Base-by-base conservation (phyloP, 2,797 vertebrate species). In the Etheostoma perlongum region DNA sequence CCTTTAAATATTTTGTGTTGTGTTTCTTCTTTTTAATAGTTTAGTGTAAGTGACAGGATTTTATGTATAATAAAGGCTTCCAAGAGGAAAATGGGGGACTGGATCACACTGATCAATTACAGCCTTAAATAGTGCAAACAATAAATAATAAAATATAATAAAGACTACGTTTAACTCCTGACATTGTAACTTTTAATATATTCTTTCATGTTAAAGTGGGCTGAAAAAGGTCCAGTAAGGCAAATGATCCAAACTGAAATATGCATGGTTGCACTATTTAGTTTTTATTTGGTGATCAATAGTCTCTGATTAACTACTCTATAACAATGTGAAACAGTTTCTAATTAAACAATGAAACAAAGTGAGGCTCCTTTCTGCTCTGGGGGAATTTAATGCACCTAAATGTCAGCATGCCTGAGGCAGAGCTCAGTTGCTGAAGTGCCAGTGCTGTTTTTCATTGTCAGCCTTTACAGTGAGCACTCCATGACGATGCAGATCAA, bases 331-430 rank as follows among this genome's bases (percentile, higher is more conserved):
- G 21, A 60, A 62, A 25, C 36, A 52, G 27, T 72, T 47, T 12
- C 25, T 44, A 21, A 11, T 51, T 59, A 27, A 49, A 54, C 18
- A 0, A 6, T 55, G 53, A 57, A 53, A 58, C 65, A 73, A 61
- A 66, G 5, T 3, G 33, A 46, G 25, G 49, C 66, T 65, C 21
- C n/a, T 78, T 42, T 60, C 15, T 59, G 27, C 46, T 40, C 58
- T 13, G 53, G 27, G 21, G 23, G 36, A 57, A 70, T 70, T 72
- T 63, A 67, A n/a, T 57, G 18, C 42, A 40, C 46, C 52, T 83
- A 90, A 92, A 91, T 88, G 88, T 88, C 69, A 72, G 73, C 60
- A 51, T 73, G 64, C 65, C 68, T 57, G 70, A 58, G 54, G 44
- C 65, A 47, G 12, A 72, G 74, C 70, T 79, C 42, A 44, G 70